Conservation (phyloP, 1,140 invertebrate species). For the Pentalonia nigronervosa region DNA sequence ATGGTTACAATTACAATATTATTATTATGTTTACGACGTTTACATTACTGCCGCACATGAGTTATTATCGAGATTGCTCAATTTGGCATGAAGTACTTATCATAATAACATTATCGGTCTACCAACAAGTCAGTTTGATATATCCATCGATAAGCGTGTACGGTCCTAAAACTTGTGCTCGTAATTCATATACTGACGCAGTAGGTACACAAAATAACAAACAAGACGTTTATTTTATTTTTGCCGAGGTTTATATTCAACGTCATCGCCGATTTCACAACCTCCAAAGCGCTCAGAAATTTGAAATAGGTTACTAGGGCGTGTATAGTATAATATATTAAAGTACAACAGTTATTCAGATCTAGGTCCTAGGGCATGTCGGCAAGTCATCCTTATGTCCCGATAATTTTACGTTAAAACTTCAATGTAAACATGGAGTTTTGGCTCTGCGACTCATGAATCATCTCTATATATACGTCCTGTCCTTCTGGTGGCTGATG, state of each 20-base stretch:
- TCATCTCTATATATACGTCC: not conserved
- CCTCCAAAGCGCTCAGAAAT: not conserved
- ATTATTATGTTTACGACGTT: not conserved
- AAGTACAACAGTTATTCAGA: not conserved
- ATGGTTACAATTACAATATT: not conserved
- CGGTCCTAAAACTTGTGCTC: not conserved
- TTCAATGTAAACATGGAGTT: not conserved
- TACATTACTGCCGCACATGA: not conserved
- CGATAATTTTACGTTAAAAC: not conserved
- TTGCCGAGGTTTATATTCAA: not conserved
- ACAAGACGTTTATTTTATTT: not conserved
- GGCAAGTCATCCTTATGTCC: not conserved
- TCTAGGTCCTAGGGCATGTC: not conserved
- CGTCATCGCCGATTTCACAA: not conserved
- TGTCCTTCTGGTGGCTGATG: no score
- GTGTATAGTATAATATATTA: no score
- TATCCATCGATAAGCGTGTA: not conserved
- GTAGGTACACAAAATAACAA: not conserved
- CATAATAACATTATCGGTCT: not conserved
- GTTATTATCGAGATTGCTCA: slow-evolving; percentile 18
- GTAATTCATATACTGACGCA: not conserved
- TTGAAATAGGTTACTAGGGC: not conserved
- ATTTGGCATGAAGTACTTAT: not conserved
- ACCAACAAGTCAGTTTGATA: not conserved
- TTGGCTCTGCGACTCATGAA: not conserved